Percentiles rank a stretch among this genome's conserved stretches.
Conservation (phyloP, 2,888 invertebrate species). For the Deilephila elpenor region DNA sequence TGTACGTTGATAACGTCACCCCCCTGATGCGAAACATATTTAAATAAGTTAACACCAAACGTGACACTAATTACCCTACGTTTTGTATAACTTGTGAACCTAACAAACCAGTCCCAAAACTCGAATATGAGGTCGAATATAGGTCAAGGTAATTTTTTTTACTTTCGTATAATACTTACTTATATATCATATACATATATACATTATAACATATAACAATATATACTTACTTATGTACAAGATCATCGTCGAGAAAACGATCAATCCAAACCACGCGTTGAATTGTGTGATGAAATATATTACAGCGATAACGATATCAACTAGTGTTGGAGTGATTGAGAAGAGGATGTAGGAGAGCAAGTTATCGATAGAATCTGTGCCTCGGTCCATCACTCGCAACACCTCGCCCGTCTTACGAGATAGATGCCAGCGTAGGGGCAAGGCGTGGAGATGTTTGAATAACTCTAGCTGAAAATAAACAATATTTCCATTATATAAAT, state of each 20-base stretch:
- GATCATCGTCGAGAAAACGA: conserved; percentile 96
- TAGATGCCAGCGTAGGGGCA: conserved; percentile 98
- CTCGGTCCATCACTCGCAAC: conserved; percentile 97
- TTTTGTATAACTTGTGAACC: not conserved
- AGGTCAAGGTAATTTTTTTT: conserved; percentile 6
- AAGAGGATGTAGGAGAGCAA: conserved; percentile 96
- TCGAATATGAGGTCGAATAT: not conserved
- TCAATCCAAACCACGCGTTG: conserved; percentile 97
- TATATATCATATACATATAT: conserved; percentile 85
- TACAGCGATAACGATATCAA: conserved; percentile 96
- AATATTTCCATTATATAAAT: conserved; percentile 36
- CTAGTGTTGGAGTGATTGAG: conserved; percentile 95
- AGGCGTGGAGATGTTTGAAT: conserved; percentile 93
- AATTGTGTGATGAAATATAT: conserved; percentile 94
- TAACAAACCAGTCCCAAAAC: not conserved
- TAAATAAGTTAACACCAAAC: too few species aligned
- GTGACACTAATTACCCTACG: too few species aligned
- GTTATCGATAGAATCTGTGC: conserved; percentile 98
- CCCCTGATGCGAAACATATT: too few species aligned
- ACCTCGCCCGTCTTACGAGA: conserved; percentile 98
- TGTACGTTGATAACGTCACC: too few species aligned
- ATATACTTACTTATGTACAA: conserved; percentile 93
- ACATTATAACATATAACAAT: too few species aligned
- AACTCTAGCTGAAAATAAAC: conserved; percentile 88
- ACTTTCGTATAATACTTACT: conserved; percentile 84